Base-by-base conservation (phyloP, 53 echinoderm and acorn worm species). In the Stichopus horrens region DNA sequence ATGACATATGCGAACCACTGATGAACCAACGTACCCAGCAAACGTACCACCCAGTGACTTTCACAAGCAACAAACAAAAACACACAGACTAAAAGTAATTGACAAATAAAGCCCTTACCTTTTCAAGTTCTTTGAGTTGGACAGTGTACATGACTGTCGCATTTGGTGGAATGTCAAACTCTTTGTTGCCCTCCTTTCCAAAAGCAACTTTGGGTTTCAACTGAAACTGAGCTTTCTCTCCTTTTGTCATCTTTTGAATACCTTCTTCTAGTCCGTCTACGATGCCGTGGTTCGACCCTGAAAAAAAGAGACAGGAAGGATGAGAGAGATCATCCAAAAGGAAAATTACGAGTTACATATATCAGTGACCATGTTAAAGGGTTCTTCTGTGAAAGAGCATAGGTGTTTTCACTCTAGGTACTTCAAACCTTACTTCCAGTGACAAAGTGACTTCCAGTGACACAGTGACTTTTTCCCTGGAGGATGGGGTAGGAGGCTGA, bases 151-250 rank as follows among this genome's bases (percentile, higher is more conserved):
- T 76, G 11, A 97, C 89, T 9, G 83, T 76, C 5, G 93, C 93
- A 81, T 97, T 84, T 13, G 90, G 23, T 23, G 97, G 97, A 67
- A 97, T 92, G 86, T 93, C 89, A 14, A 87, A 90, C 57, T 94
- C 94, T 11, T 86, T 57, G 59, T 91, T 94, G 54, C 97, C 97
- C 55, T 91, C 71, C 55, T 71, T 58, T 18, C 94, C 95, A 79
- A 94, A 97, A 9, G 94, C 97, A 89, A 92, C 94, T 76, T 95
- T 94, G 9, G 97, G 90, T 86, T 93, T 88, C 71, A 97, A 58
- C 71, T 63, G 83, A 56, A 97, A 59, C 21, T 90, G 88, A 5
- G 92, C 88, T 11, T 60, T 88, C 56, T 97, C 97, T 63, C 93
- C 94, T 52, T 95, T 90, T 79, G 91, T 78, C 97, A 97, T 97